Base-by-base conservation (phyloP, 2,797 vertebrate species). In the Chaenodraco wilsoni region DNA sequence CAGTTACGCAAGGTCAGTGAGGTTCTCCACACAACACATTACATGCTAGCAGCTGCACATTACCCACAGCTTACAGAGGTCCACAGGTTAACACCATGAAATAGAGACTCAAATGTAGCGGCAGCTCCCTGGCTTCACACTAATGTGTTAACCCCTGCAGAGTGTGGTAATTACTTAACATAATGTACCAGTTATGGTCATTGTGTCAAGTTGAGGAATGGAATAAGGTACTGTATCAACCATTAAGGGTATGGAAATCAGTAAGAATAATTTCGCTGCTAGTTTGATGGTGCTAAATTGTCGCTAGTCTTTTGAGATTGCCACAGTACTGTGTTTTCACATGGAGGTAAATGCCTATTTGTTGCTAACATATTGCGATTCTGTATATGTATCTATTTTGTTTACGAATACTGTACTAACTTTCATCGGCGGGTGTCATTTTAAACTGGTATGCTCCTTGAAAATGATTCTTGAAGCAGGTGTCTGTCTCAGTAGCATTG, bases 11-110 rank as follows among this genome's bases (percentile, higher is more conserved):
- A 87, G 86, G 89, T 89, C 79, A 87, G 59, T 49, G 74, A 33
- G 59, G 59, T 78, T 78, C 68, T 74, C 23, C 49, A 67, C 76
- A 71, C 78, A 69, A 27, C 78, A 78, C 72, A 83, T 85, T 82
- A 81, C 80, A 86, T 83, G 76, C 86, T 71, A 76, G 77, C 82
- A 80, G 78, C 87, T 89, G 74, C 84, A 84, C 84, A 89, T 91
- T 91, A 91, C 61, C 86, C 77, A 75, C 73, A 68, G 83, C 83
- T 90, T 88, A 79, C 80, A 78, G 57, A 82, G 84, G 91, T 85
- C 80, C 65, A 73, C 82, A 86, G 89, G 90, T 92, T 91, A 91
- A 91, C 85, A 77, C 74, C 66, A 83, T 84, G 84, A 87, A 90
- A 90, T 88, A 77, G 74, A 90, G 83, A 87, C 79, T 88, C 21